Percentiles rank a stretch among this genome's conserved stretches.
Evolutionary conservation across 2,797 vertebrate genomes (phyloP).

Genomic region (Echiichthys vipera): DNA sequence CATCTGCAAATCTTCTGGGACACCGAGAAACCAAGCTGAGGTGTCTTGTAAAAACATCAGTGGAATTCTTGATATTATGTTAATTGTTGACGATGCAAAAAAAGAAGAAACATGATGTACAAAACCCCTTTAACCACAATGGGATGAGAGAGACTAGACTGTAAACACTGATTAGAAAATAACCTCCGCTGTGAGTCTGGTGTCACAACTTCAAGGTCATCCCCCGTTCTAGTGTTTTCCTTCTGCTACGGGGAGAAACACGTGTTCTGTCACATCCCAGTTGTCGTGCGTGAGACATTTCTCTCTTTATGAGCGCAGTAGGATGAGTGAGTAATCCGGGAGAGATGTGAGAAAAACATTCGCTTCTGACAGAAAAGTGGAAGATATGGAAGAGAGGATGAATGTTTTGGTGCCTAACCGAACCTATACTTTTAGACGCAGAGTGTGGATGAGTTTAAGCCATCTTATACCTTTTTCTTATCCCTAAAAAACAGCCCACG

Average conservation of each 20-base stretch:
- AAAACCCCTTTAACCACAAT: constrained; percentile 1
- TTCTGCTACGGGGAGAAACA: neutral
- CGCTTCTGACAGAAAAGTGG: neutral
- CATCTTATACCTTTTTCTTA: neutral
- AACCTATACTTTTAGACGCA: neutral
- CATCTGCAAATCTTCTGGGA: neutral
- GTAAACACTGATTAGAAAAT: constrained; percentile 38
- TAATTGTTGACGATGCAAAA: neutral
- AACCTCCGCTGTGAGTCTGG: constrained; percentile 26
- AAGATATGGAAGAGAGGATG: neutral
- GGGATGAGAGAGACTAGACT: constrained; percentile 2
- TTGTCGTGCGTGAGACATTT: neutral
- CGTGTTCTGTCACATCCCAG: neutral
- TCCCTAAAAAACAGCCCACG: neutral
- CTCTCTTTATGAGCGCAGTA: neutral
- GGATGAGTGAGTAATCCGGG: neutral
- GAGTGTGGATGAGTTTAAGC: neutral
- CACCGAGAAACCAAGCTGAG: neutral
- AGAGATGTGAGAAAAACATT: neutral
- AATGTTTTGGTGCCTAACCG: neutral
- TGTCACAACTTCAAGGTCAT: constrained; percentile 64
- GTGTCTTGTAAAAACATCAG: neutral
- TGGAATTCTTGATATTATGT: constrained; percentile 2
- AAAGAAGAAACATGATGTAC: constrained; percentile 8
- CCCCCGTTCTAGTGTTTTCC: constrained; percentile 1